Percentiles rank a stretch among this genome's conserved stretches.
phyloP scores from a whole-genome alignment of 2,797 vertebrate genomes.

The Nannoperca obscura region DNA sequence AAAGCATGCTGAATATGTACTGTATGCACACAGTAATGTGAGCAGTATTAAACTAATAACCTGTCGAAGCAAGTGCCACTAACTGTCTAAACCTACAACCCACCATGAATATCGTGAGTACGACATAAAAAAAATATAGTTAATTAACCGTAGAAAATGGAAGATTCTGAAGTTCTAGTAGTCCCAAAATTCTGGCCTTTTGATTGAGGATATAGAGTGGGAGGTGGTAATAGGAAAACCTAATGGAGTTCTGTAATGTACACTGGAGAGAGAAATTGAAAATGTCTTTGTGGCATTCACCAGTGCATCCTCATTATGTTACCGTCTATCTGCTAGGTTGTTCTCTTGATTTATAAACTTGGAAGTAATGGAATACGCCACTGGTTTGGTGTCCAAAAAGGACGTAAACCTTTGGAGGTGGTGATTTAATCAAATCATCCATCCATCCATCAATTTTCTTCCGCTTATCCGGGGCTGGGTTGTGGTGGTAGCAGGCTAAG shows the following conservation, averaged over 20 bases:
- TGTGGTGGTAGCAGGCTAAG: too few species aligned
- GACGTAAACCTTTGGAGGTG: neutral
- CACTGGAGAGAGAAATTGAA: constrained; percentile 27
- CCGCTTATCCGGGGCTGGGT: too few species aligned
- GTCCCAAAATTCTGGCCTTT: neutral
- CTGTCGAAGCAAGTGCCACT: neutral
- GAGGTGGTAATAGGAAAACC: constrained; percentile 23
- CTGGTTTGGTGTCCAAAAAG: neutral
- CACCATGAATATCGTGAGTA: constrained; percentile 3
- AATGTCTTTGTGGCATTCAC: constrained; percentile 17
- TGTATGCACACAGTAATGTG: constrained; percentile 8
- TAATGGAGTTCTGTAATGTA: constrained; percentile 38
- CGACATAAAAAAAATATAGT: constrained; percentile 16
- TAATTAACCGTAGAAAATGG: constrained; percentile 14
- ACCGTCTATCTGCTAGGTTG: neutral
- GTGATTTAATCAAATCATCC: neutral
- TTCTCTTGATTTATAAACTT: neutral
- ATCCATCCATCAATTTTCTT: too few species aligned
- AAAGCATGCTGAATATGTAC: constrained; percentile 2
- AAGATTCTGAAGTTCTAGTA: neutral
- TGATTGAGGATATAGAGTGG: constrained; percentile 6
- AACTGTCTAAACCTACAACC: neutral
- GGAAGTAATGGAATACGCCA: neutral
- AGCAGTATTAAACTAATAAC: constrained; percentile 1
- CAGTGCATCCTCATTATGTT: constrained; percentile 17